Percentiles rank a stretch among this genome's conserved stretches.
Evolutionary conservation across 2,113 vertebrate species (phyloP).

Genomic region (Coreoperca whiteheadi): DNA sequence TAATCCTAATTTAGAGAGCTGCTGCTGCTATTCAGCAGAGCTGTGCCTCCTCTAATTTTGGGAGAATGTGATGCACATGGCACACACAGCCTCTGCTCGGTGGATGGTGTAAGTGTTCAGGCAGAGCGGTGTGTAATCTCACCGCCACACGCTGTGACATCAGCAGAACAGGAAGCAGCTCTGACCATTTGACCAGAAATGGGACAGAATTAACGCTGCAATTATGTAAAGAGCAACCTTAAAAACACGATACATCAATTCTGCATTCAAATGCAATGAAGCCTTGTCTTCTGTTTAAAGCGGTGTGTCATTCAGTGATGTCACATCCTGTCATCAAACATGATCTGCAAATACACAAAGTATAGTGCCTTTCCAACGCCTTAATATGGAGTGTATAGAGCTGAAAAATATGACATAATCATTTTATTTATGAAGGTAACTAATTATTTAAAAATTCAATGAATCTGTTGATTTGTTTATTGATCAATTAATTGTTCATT

Average conservation of each 20-base stretch:
- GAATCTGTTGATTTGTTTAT: not conserved
- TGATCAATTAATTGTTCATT: not conserved
- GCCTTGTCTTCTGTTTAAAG: not conserved
- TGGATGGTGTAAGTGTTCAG: slow-evolving; percentile 35
- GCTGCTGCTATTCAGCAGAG: slow-evolving; percentile 40
- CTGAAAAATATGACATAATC: not conserved
- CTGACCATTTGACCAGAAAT: slow-evolving; percentile 61
- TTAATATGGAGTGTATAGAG: not conserved
- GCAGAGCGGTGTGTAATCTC: slow-evolving; percentile 61
- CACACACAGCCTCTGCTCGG: slow-evolving; percentile 4
- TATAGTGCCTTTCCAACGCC: not conserved
- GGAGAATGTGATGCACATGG: slow-evolving; percentile 37
- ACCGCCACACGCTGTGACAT: slow-evolving; percentile 58
- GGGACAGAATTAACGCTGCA: slow-evolving; percentile 54
- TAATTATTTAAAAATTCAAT: not conserved
- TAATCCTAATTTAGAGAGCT: slow-evolving; percentile 76
- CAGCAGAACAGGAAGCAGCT: slow-evolving; percentile 60
- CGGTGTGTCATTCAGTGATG: not conserved
- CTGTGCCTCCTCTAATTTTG: slow-evolving; percentile 54
- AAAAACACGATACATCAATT: slow-evolving; percentile 16
- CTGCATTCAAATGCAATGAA: slow-evolving; percentile 22
- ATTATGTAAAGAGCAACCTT: slow-evolving; percentile 59
- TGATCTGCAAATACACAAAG: not conserved
- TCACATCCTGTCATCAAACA: slow-evolving; percentile 29
- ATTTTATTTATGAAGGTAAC: not conserved